A percentile compares a stretch with the other conserved stretches of the same genome.
These are phyloP conservation scores for Scaptomyza reducta DNA, from an alignment of 2,888 invertebrate genomes.

Conservation along the genomic window DNA sequence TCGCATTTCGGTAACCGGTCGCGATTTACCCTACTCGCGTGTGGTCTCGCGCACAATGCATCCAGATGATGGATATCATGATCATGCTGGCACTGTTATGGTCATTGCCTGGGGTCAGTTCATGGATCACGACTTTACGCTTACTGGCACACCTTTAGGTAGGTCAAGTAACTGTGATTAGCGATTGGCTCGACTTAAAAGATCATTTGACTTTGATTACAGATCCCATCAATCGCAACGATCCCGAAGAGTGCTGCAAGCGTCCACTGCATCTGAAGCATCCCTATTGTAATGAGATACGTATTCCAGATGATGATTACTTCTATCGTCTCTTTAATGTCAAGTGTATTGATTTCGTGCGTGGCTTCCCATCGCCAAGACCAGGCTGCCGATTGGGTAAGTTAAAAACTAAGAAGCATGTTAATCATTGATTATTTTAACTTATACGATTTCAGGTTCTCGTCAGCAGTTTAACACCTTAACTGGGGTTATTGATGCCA, in stretches of 20 bases:
- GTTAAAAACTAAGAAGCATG: constrained; percentile 44
- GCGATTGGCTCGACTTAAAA: not conserved
- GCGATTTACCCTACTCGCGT: constrained; percentile 91
- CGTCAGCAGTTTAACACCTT: constrained; percentile 93
- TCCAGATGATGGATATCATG: constrained; percentile 96
- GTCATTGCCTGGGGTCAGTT: constrained; percentile 96
- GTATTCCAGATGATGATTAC: constrained; percentile 94
- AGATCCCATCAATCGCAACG: constrained; percentile 94
- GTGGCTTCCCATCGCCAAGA: constrained; percentile 93
- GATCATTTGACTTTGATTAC: constrained; percentile 5
- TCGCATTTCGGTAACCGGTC: constrained; percentile 91
- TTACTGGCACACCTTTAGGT: constrained; percentile 95
- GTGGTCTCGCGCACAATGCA: constrained; percentile 96
- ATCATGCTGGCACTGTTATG: constrained; percentile 97
- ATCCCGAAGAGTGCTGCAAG: constrained; percentile 95
- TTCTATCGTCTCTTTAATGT: constrained; percentile 94
- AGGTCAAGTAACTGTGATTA: constrained; percentile 66
- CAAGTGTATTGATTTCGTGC: constrained; percentile 94
- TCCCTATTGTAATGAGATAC: constrained; percentile 95
- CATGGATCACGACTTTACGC: constrained; percentile 96
- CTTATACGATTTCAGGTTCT: constrained; percentile 86
- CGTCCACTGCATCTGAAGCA: constrained; percentile 92
- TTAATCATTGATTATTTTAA: not conserved
- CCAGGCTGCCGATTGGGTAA: constrained; percentile 94
- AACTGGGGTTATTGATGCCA: constrained; percentile 94